Evolutionary conservation across 2,888 invertebrate genomes (phyloP), one percentile per base, ranked within the genome.

Genomic region (Xiphydria camelus): DNA sequence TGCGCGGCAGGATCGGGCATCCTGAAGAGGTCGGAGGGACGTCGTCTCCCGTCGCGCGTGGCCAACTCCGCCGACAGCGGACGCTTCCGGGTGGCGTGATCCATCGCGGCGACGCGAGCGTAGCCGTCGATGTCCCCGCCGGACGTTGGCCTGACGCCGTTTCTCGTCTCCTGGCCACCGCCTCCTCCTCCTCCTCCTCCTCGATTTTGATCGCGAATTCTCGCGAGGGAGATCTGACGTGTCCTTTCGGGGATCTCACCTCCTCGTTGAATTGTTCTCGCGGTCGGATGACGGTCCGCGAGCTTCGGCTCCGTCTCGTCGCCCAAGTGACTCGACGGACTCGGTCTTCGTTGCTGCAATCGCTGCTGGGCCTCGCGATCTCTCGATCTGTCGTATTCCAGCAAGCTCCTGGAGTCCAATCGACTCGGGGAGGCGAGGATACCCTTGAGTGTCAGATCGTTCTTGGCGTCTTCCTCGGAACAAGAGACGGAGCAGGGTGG

Each of bases 401-500:
- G 9, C n/a, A n/a, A n/a, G 15, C 29, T 29, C 14, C 19, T 6
- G 47, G 35, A n/a, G 47, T 12, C 33, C 39, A 17, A 9, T 20
- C 12, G 22, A 5, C 47, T 59, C 5, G 66, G 58, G 0, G 59
- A 38, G 4, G 43, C 43, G 17, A 70, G 47, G 9, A 68, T 66
- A 10, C 60, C 59, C 15, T 64, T 65, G 4, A 65, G 41, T 1
- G 63, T 67, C 1, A 66, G 44, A 46, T 82, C 77, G 59, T 81
- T 82, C 55, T 83, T 83, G 3, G 84, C 83, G 68, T 87, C 87
- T 55, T 86, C 84, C 57, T 88, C 86, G 0, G 87, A 87, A 62
- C 87, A 87, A n/a, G 85, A 83, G 1, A 87, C 85, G 0, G 86
- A 70, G 46, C 72, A 72, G 1, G 74, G 86, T 0, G 87, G 86